A percentile compares a stretch with the other conserved stretches of the same genome.
Evolutionary conservation across 2,888 invertebrate genomes (phyloP).

Genomic region (Drosophila longiperda): DNA sequence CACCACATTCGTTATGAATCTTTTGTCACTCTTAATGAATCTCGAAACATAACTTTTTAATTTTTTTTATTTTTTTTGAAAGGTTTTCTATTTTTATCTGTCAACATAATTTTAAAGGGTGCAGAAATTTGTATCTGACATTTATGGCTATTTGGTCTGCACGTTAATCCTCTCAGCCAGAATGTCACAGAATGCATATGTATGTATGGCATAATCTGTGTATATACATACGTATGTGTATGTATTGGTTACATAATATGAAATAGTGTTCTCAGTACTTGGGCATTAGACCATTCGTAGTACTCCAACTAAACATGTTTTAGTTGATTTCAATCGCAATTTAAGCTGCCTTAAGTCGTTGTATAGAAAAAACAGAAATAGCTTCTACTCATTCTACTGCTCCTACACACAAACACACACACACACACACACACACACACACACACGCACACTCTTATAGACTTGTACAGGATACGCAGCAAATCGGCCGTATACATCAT

Average conservation of each 20-base stretch:
- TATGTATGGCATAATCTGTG: neutral
- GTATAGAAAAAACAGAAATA: neutral
- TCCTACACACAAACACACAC: neutral
- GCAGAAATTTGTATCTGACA: slow-evolving; percentile 37
- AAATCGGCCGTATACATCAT: slow-evolving; percentile 73
- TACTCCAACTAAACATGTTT: slow-evolving; percentile 3
- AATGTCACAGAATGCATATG: neutral
- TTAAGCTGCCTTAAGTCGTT: slow-evolving; percentile 38
- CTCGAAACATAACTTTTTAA: too few species aligned
- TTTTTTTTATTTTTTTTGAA: neutral
- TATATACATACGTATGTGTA: neutral
- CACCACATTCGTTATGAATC: too few species aligned
- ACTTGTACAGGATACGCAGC: slow-evolving; percentile 45
- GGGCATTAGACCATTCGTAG: slow-evolving; percentile 52
- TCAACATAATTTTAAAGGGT: slow-evolving; percentile 19
- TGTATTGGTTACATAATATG: slow-evolving; percentile 37
- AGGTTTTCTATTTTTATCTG: neutral
- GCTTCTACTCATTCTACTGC: neutral
- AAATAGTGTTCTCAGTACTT: slow-evolving; percentile 32
- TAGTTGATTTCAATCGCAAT: slow-evolving; percentile 29
- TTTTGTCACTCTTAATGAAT: too few species aligned
- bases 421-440: slow-evolving; percentile 2
- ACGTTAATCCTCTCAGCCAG: slow-evolving; percentile 52
- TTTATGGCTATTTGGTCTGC: slow-evolving; percentile 53
- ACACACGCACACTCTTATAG: neutral